phyloP scores from a whole-genome alignment of 2,797 vertebrate genomes.

The Chaunax sp. region DNA sequence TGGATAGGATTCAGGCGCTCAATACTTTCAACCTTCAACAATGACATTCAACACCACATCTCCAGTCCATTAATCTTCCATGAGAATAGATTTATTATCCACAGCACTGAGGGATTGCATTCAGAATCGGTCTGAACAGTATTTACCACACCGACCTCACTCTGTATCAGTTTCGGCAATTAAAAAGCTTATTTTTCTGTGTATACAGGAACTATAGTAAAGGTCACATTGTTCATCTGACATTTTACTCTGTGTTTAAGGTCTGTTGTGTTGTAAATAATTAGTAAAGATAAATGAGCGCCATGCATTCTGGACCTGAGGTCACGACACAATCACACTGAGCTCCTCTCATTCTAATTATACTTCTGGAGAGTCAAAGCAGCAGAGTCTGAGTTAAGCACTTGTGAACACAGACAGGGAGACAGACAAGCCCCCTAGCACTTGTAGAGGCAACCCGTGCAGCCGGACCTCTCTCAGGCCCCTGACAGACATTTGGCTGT shows the following conservation, averaged over 20 bases:
- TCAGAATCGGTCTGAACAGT: slow-evolving; percentile 67
- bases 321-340: slow-evolving; percentile 57
- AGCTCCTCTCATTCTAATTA: slow-evolving; percentile 53
- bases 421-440: slow-evolving; percentile 48
- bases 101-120: slow-evolving; percentile 65
- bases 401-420: slow-evolving; percentile 50
- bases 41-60: slow-evolving; percentile 83
- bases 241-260: slow-evolving; percentile 32
- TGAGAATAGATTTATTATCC: slow-evolving; percentile 81
- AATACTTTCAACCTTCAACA: slow-evolving; percentile 84
- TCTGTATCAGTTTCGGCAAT: slow-evolving; percentile 70
- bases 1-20: slow-evolving; percentile 82
- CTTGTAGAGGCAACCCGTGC: slow-evolving; percentile 65
- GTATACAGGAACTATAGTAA: slow-evolving; percentile 48
- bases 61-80: slow-evolving; percentile 83
- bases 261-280: slow-evolving; percentile 45
- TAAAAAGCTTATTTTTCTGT: slow-evolving; percentile 54
- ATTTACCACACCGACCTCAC: slow-evolving; percentile 63
- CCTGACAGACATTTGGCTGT: slow-evolving; percentile 86
- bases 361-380: slow-evolving; percentile 47
- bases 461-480: slow-evolving; percentile 70
- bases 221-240: slow-evolving; percentile 38
- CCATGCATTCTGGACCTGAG: slow-evolving; percentile 47
- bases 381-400: slow-evolving; percentile 55
- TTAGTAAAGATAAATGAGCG: slow-evolving; percentile 49